A percentile compares a stretch with the other conserved stretches of the same genome.
Evolutionary conservation across 2,797 vertebrate species (phyloP).

Genomic region (Pteronotus mesoamericanus): DNA sequence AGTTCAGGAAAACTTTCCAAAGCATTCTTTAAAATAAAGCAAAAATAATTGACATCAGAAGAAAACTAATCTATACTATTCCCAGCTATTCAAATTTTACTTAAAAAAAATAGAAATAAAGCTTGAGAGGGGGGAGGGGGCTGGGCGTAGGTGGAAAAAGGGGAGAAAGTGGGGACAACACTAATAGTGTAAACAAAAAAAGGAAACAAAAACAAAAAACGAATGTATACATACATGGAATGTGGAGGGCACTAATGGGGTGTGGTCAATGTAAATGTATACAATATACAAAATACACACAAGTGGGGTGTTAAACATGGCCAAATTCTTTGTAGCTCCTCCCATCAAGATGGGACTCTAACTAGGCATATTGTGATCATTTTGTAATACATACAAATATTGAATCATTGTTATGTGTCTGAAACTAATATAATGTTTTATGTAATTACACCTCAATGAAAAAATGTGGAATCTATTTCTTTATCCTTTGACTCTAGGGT

Average conservation of each 20-base stretch:
- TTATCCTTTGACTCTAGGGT: not conserved
- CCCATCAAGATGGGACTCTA: not conserved
- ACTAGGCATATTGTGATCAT: not conserved
- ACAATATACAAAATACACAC: not conserved
- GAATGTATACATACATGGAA: not conserved
- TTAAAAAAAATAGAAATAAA: not conserved
- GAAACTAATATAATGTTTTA: not conserved
- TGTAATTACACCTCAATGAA: not conserved
- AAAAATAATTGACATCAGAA: conserved; percentile 57
- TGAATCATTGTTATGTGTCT: not conserved
- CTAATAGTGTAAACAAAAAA: not conserved
- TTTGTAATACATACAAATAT: not conserved
- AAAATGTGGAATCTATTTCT: not conserved
- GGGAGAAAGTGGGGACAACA: not conserved
- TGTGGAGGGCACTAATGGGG: not conserved
- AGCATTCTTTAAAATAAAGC: conserved; percentile 86
- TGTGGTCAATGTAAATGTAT: not conserved
- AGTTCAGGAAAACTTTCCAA: conserved; percentile 98
- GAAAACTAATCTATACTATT: conserved; percentile 25
- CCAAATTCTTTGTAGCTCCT: conserved; percentile 6
- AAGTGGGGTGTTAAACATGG: not conserved
- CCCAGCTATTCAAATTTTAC: not conserved
- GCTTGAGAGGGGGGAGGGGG: not conserved
- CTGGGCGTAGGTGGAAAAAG: not conserved
- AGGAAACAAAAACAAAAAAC: not conserved